phyloP scores from a whole-genome alignment of 2,888 invertebrate species.

The Cheilosia impressa region DNA sequence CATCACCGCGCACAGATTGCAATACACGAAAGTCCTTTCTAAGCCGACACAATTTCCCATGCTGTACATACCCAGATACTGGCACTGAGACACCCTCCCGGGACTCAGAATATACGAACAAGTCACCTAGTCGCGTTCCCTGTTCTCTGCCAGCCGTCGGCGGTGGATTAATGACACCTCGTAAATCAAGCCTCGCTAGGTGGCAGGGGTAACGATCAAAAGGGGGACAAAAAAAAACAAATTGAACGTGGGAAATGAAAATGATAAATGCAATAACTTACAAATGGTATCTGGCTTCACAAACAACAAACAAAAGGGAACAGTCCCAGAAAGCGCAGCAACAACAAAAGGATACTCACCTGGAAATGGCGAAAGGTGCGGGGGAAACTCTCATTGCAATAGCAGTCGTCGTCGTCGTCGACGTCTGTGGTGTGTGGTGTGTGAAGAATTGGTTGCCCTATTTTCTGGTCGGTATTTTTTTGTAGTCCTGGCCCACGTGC shows the following conservation, averaged over 20 bases:
- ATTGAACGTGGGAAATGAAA: conserved; percentile 69
- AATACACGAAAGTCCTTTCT: conserved; percentile 48
- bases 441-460: conserved; percentile 44
- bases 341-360: conserved; percentile 49
- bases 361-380: conserved; percentile 31
- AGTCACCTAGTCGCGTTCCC: conserved; percentile 36
- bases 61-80: conserved; percentile 31
- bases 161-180: conserved; percentile 75
- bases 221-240: conserved; percentile 14
- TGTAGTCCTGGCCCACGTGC: conserved; percentile 56
- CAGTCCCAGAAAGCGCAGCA: conserved; percentile 37
- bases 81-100: conserved; percentile 34
- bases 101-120: conserved; percentile 37
- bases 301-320: conserved; percentile 54
- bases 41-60: conserved; percentile 58
- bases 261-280: conserved; percentile 76
- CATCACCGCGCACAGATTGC: conserved; percentile 55
- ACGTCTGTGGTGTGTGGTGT: conserved; percentile 15
- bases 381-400: conserved; percentile 22
- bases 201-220: conserved; percentile 15
- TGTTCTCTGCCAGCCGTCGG: conserved; percentile 53
- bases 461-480: conserved; percentile 10
- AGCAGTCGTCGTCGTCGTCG: conserved; percentile 10
- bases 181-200: conserved; percentile 61
- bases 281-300: conserved; percentile 73